These are phyloP conservation scores for Drosophila anomalata DNA, from an alignment of 2,888 invertebrate species.

Conservation along the genomic window DNA sequence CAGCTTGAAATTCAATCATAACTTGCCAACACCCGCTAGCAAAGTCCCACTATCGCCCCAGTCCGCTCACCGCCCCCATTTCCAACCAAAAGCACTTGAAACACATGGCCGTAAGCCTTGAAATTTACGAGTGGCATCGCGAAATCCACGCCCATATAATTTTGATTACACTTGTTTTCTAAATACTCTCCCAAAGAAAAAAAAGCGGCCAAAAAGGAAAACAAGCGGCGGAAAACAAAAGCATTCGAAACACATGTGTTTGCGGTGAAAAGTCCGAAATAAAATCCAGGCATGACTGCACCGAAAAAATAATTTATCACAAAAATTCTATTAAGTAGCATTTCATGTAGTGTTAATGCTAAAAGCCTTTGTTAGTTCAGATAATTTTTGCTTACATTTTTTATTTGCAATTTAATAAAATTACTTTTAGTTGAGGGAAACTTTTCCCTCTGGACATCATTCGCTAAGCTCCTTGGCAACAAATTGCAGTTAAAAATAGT, in stretches of 20 bases:
- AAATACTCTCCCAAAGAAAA: slow-evolving; percentile 63
- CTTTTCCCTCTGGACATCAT: not conserved
- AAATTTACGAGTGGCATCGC: slow-evolving; percentile 58
- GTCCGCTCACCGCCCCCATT: not conserved
- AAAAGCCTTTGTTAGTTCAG: not conserved
- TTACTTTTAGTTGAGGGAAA: not conserved
- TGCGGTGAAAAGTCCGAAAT: slow-evolving; percentile 49
- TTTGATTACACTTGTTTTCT: slow-evolving; percentile 78
- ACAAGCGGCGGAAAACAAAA: slow-evolving; percentile 37
- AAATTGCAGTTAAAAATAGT: slow-evolving; percentile 71
- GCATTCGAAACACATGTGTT: slow-evolving; percentile 36
- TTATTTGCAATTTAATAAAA: not conserved
- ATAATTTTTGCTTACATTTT: not conserved
- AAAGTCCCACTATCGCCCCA: slow-evolving; percentile 1
- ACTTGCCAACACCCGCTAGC: slow-evolving; percentile 56
- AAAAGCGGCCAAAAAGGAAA: slow-evolving; percentile 38
- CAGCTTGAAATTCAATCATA: slow-evolving; percentile 75
- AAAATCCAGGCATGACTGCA: slow-evolving; percentile 50
- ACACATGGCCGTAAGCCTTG: slow-evolving; percentile 65
- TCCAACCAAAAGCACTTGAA: slow-evolving; percentile 33
- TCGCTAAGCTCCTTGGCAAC: slow-evolving; percentile 68
- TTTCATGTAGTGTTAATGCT: not conserved
- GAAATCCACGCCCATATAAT: slow-evolving; percentile 73
- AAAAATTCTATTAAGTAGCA: not conserved
- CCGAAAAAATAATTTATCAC: not conserved